Percentiles rank a stretch among this genome's conserved stretches.
Conservation (phyloP, 2,113 vertebrate species). For the Aptenodytes forsteri region DNA sequence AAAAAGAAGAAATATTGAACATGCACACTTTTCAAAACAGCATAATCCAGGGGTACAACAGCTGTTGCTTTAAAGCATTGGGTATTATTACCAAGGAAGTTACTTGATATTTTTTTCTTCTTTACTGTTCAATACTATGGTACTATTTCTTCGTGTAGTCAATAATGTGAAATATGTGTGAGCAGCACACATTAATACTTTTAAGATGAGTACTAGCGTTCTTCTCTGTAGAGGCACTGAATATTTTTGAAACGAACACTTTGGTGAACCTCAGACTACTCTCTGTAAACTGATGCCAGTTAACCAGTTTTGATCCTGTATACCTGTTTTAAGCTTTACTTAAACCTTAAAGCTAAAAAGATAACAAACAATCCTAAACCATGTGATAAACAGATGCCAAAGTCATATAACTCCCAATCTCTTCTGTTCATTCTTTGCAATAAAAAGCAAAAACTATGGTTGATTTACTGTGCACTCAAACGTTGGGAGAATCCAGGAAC, state of each 20-base stretch:
- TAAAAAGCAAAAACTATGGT: constrained; percentile 22
- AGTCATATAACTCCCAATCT: constrained; percentile 5
- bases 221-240: neutral
- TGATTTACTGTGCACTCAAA: constrained; percentile 52
- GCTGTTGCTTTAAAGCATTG: neutral
- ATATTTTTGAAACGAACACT: neutral
- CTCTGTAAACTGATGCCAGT: neutral
- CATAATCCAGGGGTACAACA: neutral
- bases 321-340: neutral
- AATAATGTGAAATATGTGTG: neutral
- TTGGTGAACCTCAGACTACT: neutral
- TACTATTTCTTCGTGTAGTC: neutral
- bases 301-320: neutral
- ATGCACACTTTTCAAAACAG: neutral
- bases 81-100: neutral
- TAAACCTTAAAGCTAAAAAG: neutral
- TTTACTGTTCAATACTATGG: neutral
- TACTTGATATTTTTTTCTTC: neutral
- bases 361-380: neutral
- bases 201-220: neutral
- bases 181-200: neutral
- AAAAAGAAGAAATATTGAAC: neutral
- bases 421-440: constrained; percentile 34
- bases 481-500: constrained; percentile 19
- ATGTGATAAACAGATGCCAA: constrained; percentile 37